These are phyloP conservation scores for Ashinkailepas kermadecensis DNA, from an alignment of 2,888 invertebrate genomes.

Conservation along the genomic window DNA sequence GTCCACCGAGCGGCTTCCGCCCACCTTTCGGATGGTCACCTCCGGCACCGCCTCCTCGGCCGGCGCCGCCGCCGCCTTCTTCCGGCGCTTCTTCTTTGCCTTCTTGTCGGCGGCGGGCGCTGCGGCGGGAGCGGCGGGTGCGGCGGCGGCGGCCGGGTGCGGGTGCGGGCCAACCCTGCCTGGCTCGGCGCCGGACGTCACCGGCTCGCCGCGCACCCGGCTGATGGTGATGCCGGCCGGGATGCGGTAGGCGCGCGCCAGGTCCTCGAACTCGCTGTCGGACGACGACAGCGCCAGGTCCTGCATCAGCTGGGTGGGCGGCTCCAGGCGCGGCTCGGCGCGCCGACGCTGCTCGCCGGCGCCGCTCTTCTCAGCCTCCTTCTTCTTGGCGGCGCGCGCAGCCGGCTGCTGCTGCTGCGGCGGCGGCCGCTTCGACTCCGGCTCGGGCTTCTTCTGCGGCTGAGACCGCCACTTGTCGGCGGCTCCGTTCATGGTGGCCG, in stretches of 20 bases:
- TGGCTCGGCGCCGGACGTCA: background rate
- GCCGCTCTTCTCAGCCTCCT: constrained; percentile 13
- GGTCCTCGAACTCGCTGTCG: constrained; percentile 28
- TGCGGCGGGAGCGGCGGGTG: background rate
- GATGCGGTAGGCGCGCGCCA: constrained; percentile 39
- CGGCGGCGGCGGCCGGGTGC: background rate
- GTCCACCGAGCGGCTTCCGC: constrained; percentile 25
- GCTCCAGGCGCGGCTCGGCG: constrained; percentile 31
- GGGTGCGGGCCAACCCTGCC: background rate
- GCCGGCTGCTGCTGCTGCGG: constrained; percentile 24
- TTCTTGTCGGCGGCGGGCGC: constrained; percentile 24
- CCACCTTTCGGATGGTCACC: constrained; percentile 33
- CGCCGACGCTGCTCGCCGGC: constrained; percentile 27
- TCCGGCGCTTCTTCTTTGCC: constrained; percentile 35
- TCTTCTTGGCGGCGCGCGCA: background rate
- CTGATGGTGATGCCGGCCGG: constrained; percentile 76
- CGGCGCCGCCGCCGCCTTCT: constrained; percentile 36
- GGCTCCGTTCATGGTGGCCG: background rate
- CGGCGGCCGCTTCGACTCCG: constrained; percentile 31
- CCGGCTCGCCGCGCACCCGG: constrained; percentile 47
- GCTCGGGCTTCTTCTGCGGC: constrained; percentile 37
- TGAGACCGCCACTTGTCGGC: constrained; percentile 34
- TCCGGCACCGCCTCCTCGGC: constrained; percentile 32
- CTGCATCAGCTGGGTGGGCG: constrained; percentile 27
- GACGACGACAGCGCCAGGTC: constrained; percentile 13